Base-by-base conservation (phyloP, 2,888 invertebrate species). In the Cheilosia vulpina region DNA sequence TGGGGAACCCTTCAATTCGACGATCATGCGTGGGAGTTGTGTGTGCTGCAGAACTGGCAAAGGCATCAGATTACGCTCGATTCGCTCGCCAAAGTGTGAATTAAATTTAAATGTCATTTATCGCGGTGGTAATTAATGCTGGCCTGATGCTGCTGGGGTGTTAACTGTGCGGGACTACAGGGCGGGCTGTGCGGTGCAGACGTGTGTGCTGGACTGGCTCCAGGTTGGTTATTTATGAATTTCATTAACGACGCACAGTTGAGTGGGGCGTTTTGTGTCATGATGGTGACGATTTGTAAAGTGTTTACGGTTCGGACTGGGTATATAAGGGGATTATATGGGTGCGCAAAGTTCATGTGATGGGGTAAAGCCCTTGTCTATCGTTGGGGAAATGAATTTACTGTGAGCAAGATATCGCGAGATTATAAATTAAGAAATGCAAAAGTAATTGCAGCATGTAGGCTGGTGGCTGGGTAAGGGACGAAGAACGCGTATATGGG, bases 91-190 rank as follows among this genome's bases (percentile, higher is more conserved):
- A 87, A 87, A 87, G 87, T 87, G 87, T 87, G 87, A 87, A 87
- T 87, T 87, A 87, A 87, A 87, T 87, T 87, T 87, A 87, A 87
- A 87, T 87, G 87, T 83, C 87, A 87, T 83, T 87, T 87, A 87
- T 87, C 87, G 87, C 80, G 73, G 71, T 66, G 81, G 85, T 85
- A 87, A 87, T 87, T 87, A 87, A 87, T 87, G 80, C 85, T 65
- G 66, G 79, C 53, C 76, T 55, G 62, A 76, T 65, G 58, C 65
- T 68, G 66, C 65, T 68, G 66, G 75, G 63, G 75, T 78, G 73
- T 68, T 78, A 73, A 69, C 73, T 52, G 31, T 31, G 31, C 31
- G 50, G 38, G 52, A 17, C 62, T 69, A 21, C 21, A 50, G 68
- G 47, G 63, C 63, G 68, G 63, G 73, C 17, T 38, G 68, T 19